Percentiles rank a stretch among this genome's conserved stretches.
These are phyloP conservation scores for Eugnorisma glareosa DNA, from an alignment of 2,888 invertebrate genomes.

Conservation along the genomic window DNA sequence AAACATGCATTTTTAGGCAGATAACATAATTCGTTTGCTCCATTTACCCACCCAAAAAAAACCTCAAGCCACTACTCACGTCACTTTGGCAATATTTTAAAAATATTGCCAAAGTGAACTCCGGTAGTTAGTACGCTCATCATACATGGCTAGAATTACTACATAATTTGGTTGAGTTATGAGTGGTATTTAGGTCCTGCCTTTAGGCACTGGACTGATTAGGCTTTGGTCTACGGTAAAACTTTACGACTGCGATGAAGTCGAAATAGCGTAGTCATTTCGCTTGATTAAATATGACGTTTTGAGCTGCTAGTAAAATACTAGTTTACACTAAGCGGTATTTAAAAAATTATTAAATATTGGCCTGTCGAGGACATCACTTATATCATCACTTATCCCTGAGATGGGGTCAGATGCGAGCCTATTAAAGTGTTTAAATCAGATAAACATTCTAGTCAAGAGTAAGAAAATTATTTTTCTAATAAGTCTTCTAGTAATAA, in stretches of 20 bases:
- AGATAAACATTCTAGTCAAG: background rate
- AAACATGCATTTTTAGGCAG: background rate
- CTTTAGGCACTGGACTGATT: conserved; percentile 37
- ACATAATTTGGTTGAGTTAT: conserved; percentile 31
- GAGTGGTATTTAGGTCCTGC: conserved; percentile 18
- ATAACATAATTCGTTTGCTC: background rate
- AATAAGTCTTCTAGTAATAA: no score
- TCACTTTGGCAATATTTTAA: no score
- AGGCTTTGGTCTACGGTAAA: conserved; percentile 20
- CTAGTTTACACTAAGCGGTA: background rate
- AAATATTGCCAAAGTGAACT: conserved; percentile 12
- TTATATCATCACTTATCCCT: background rate
- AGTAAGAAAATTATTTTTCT: background rate
- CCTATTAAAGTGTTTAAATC: background rate
- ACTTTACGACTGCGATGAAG: conserved; percentile 21
- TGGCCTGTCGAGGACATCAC: background rate
- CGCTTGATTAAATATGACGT: background rate
- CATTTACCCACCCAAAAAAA: background rate
- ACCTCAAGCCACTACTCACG: background rate
- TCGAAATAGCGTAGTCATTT: background rate
- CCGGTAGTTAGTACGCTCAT: conserved; percentile 9
- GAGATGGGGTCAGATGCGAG: background rate
- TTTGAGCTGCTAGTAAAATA: background rate
- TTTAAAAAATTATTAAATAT: background rate
- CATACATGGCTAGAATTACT: conserved; percentile 17